Evolutionary conservation across 1,140 invertebrate species (phyloP).

Genomic region (Temnothorax nylanderi): DNA sequence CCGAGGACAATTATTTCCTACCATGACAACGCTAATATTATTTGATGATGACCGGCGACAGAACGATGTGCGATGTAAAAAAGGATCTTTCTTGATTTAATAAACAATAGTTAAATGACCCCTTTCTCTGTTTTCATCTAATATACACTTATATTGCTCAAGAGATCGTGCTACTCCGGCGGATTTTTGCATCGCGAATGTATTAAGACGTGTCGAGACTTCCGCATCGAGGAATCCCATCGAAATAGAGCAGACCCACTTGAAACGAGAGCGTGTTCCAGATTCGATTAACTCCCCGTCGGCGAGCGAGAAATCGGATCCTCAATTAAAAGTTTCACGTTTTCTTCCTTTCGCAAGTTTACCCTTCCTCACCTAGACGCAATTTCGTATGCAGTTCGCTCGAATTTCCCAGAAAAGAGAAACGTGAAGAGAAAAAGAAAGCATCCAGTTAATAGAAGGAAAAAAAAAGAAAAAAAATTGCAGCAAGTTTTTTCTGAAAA

Average conservation of each 20-base stretch:
- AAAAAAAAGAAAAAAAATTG: background rate
- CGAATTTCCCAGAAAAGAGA: background rate
- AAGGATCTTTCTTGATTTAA: background rate
- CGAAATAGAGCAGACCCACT: constrained; percentile 32
- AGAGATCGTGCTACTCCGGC: background rate
- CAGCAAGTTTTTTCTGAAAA: background rate
- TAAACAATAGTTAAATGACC: background rate
- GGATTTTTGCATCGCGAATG: background rate
- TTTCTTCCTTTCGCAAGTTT: background rate
- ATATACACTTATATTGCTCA: background rate
- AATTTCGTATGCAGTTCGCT: background rate
- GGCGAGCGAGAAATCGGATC: background rate
- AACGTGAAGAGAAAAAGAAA: background rate
- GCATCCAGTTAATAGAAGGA: background rate
- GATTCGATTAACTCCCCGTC: constrained; percentile 30
- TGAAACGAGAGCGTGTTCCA: constrained; percentile 25
- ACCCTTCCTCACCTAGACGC: background rate
- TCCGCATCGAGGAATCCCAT: constrained; percentile 36
- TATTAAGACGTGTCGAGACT: background rate
- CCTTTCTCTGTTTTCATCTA: background rate
- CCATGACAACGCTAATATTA: background rate
- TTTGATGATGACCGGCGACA: background rate
- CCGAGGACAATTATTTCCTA: background rate
- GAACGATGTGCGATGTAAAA: background rate
- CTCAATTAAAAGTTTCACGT: constrained; percentile 31